A percentile compares a stretch with the other conserved stretches of the same genome.
These are phyloP conservation scores for Halictus quadricinctus DNA, from an alignment of 2,888 invertebrate genomes.

Conservation along the genomic window DNA sequence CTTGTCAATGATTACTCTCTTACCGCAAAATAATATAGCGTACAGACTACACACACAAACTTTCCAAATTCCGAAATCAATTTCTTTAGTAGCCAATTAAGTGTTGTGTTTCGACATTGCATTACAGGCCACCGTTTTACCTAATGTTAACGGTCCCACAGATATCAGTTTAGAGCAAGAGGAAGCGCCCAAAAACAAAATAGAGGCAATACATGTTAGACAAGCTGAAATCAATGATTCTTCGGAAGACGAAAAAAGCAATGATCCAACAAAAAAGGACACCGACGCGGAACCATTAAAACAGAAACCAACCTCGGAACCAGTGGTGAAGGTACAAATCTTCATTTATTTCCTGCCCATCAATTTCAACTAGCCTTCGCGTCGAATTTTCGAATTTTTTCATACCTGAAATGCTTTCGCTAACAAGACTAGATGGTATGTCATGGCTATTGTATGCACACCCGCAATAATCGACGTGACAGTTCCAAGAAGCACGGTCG, in stretches of 20 bases:
- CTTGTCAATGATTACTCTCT: background rate
- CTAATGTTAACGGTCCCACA: constrained; percentile 17
- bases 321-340: constrained; percentile 35
- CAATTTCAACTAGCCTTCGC: background rate
- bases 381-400: constrained; percentile 37
- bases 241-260: constrained; percentile 1
- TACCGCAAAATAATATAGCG: background rate
- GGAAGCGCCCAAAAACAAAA: constrained; percentile 43
- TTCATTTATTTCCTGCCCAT: background rate
- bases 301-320: background rate
- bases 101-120: constrained; percentile 12
- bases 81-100: constrained; percentile 6
- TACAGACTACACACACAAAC: background rate
- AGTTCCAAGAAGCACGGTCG: constrained; percentile 30
- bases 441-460: constrained; percentile 30
- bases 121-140: constrained; percentile 40
- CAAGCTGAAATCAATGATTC: constrained; percentile 32
- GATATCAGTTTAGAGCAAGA: constrained; percentile 49
- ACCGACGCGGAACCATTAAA: background rate
- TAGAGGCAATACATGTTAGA: constrained; percentile 39
- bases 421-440: constrained; percentile 57
- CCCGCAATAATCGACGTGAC: constrained; percentile 17
- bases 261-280: constrained; percentile 1
- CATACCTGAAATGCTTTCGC: constrained; percentile 38
- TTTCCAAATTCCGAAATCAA: background rate